Evolutionary conservation across 1,140 invertebrate genomes (phyloP).

Genomic region (Thalassaphorura encarpata): DNA sequence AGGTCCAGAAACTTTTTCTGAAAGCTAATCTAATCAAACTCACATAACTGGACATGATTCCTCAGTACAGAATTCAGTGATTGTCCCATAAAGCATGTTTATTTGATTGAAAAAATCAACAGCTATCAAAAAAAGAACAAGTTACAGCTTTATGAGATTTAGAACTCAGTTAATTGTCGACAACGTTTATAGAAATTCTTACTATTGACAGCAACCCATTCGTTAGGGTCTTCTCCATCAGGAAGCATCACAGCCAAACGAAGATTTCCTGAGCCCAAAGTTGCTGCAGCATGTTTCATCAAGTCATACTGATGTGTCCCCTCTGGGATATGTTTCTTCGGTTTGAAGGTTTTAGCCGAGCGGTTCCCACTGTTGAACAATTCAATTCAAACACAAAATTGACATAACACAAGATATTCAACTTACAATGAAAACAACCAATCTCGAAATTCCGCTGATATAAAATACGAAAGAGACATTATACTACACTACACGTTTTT

Average conservation of each 20-base stretch:
- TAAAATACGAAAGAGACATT: no score
- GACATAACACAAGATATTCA: background rate
- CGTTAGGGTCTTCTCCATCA: slow-evolving; percentile 97
- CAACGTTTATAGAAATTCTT: no score
- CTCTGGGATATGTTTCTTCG: slow-evolving; percentile 98
- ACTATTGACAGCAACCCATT: slow-evolving; percentile 99
- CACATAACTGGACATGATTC: slow-evolving; percentile 94
- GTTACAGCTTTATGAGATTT: background rate
- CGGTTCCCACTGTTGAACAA: slow-evolving; percentile 57
- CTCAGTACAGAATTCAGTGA: slow-evolving; percentile 98
- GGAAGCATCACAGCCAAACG: slow-evolving; percentile 91
- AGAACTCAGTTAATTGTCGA: background rate
- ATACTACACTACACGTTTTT: no score
- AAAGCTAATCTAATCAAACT: no score
- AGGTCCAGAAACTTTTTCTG: background rate
- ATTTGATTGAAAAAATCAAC: slow-evolving; percentile 99
- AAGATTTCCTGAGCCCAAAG: slow-evolving; percentile 93
- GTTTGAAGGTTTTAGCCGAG: slow-evolving; percentile 94
- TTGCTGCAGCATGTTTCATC: slow-evolving; percentile 98
- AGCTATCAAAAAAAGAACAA: slow-evolving; percentile 52
- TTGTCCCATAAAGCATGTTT: slow-evolving; percentile 99
- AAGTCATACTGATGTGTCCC: slow-evolving; percentile 98
- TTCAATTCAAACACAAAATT: background rate
- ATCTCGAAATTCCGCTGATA: background rate
- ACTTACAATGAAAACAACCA: background rate